phyloP scores from a whole-genome alignment of 1,140 invertebrate species.

The Eubasilissa regina region DNA sequence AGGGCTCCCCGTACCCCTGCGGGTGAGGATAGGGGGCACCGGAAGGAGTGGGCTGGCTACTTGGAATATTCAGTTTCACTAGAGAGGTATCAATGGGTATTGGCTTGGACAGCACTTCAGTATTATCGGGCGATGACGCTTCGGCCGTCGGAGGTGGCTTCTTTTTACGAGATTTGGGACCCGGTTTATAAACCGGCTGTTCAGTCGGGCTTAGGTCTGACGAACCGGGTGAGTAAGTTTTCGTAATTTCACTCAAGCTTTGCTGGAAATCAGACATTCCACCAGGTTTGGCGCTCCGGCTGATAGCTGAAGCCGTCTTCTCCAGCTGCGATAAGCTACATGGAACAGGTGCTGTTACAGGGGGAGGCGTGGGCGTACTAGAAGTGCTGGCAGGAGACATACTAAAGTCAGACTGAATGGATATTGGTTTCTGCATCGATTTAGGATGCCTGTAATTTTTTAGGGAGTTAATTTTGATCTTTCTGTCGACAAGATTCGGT shows the following conservation, averaged over 20 bases:
- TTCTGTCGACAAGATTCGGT: constrained; percentile 60
- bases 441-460: constrained; percentile 72
- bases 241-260: constrained; percentile 70
- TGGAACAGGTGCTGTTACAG: constrained; percentile 58
- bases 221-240: constrained; percentile 66
- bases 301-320: constrained; percentile 64
- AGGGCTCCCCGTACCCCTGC: constrained; percentile 8
- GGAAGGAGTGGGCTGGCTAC: not conserved
- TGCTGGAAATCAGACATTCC: constrained; percentile 69
- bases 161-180: constrained; percentile 67
- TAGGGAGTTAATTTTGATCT: constrained; percentile 67
- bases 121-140: constrained; percentile 60
- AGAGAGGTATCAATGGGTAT: constrained; percentile 55
- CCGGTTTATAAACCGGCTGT: constrained; percentile 61
- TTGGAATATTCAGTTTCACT: constrained; percentile 64
- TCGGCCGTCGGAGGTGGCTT: constrained; percentile 62
- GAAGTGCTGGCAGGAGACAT: constrained; percentile 53
- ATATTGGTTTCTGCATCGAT: constrained; percentile 51
- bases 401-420: constrained; percentile 45
- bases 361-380: constrained; percentile 54
- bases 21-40: not conserved
- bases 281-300: constrained; percentile 63
- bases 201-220: constrained; percentile 58
- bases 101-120: constrained; percentile 63
- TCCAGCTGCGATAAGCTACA: constrained; percentile 69